phyloP scores from a whole-genome alignment of 2,797 vertebrate species.

The Mionectes olivaceus region DNA sequence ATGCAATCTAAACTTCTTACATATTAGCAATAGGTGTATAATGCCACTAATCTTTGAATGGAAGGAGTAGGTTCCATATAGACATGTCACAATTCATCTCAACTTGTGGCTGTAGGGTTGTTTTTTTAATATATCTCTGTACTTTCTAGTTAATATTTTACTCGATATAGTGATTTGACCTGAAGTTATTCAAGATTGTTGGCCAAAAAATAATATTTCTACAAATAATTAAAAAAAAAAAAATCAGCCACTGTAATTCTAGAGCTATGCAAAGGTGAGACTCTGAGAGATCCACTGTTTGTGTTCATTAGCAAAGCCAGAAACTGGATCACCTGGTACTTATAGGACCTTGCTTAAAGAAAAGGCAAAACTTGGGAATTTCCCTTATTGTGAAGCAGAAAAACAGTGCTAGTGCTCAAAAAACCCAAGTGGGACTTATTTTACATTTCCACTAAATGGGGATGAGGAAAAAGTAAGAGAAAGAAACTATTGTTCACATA shows the following conservation, averaged over 20 bases:
- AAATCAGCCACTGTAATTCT: background rate
- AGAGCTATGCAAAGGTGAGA: background rate
- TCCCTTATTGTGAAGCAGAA: background rate
- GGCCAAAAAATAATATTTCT: background rate
- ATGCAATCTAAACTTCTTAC: background rate
- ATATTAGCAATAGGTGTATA: accelerated
- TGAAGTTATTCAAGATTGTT: background rate
- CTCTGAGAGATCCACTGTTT: background rate
- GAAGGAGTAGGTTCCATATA: background rate
- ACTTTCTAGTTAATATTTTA: background rate
- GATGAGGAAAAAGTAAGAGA: background rate
- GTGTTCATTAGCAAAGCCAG: background rate
- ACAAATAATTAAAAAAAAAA: background rate
- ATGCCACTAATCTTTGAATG: background rate
- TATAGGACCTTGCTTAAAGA: background rate
- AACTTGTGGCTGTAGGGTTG: background rate
- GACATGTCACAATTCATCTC: background rate
- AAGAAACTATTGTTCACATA: background rate
- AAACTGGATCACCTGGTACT: background rate
- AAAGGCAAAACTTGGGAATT: background rate
- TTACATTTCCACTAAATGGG: background rate
- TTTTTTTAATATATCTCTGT: background rate
- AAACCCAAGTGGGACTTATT: background rate
- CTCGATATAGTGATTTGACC: background rate
- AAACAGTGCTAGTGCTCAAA: background rate